Evolutionary conservation across 2,113 vertebrate genomes (phyloP).

Genomic region (Anhinga rufa): DNA sequence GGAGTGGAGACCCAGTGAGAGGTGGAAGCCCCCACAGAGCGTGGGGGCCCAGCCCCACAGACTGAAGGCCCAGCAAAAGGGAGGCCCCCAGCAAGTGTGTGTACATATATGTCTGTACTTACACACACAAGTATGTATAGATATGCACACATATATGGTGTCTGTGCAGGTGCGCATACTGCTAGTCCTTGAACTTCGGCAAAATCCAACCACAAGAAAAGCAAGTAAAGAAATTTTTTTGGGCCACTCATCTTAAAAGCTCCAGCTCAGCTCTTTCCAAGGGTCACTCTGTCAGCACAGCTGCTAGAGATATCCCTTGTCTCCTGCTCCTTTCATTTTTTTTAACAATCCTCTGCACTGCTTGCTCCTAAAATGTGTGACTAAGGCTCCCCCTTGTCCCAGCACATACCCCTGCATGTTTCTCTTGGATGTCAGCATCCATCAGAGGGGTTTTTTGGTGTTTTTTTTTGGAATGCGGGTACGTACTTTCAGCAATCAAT

Average conservation of each 20-base stretch:
- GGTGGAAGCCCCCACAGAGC: background rate
- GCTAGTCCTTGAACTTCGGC: background rate
- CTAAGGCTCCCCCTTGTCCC: background rate
- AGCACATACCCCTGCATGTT: background rate
- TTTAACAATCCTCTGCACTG: background rate
- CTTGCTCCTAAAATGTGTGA: rapidly evolving
- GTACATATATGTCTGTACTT: no score
- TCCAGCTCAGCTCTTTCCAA: background rate
- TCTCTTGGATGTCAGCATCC: background rate
- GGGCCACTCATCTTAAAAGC: background rate
- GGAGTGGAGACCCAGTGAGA: no score
- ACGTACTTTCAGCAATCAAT: background rate
- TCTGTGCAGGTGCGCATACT: rapidly evolving
- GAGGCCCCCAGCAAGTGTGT: background rate
- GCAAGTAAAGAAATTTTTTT: background rate
- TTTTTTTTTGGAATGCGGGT: background rate
- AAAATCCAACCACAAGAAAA: background rate
- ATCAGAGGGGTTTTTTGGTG: background rate
- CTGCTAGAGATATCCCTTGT: background rate
- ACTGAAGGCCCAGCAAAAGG: background rate
- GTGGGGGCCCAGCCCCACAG: background rate
- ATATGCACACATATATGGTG: background rate
- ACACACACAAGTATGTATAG: background rate
- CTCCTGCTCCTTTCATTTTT: background rate
- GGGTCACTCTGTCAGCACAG: rapidly evolving